Conservation (phyloP, 2,797 vertebrate genomes). For the Parauchenoglanis punctatus region DNA sequence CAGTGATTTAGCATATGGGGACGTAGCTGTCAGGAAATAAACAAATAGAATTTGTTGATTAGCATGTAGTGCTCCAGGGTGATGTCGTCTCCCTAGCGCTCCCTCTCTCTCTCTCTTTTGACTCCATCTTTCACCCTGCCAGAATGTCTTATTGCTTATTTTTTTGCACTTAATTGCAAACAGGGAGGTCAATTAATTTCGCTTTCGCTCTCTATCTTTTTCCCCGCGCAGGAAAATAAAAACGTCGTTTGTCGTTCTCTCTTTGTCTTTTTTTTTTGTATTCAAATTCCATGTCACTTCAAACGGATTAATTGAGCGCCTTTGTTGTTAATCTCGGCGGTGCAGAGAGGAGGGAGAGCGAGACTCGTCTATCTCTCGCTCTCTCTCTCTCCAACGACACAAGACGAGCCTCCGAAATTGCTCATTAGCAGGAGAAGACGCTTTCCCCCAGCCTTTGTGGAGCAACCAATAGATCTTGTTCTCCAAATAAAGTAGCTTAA, state of each 20-base stretch:
- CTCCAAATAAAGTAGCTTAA: conserved; percentile 13
- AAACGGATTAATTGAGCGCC: conserved; percentile 78
- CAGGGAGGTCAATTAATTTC: conserved; percentile 81
- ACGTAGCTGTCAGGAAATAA: conserved; percentile 43
- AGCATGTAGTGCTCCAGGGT: conserved; percentile 21
- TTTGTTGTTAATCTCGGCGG: conserved; percentile 80
- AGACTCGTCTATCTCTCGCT: conserved; percentile 46
- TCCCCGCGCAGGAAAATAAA: conserved; percentile 73
- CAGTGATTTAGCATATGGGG: conserved; percentile 31
- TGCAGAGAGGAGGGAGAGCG: conserved; percentile 73
- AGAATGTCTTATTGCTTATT: conserved; percentile 71
- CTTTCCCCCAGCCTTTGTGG: conserved; percentile 11
- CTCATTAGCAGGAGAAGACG: conserved; percentile 33
- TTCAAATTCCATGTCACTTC: conserved; percentile 78
- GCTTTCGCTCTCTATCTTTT: conserved; percentile 73
- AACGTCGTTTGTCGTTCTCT: conserved; percentile 69
- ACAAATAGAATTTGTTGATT: conserved; percentile 40
- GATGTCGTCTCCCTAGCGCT: conserved; percentile 9
- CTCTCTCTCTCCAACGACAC: conserved; percentile 1
- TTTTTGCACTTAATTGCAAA: conserved; percentile 80
- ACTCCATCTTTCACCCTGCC: conserved; percentile 45
- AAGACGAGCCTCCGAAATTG: conserved; percentile 19
- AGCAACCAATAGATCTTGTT: conserved; percentile 10
- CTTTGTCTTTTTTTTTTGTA: conserved; percentile 65
- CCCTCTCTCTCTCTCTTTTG: conserved; percentile 46